A percentile compares a stretch with the other conserved stretches of the same genome.
Evolutionary conservation across 2,888 invertebrate species (phyloP).

Genomic region (Coremacera marginata): DNA sequence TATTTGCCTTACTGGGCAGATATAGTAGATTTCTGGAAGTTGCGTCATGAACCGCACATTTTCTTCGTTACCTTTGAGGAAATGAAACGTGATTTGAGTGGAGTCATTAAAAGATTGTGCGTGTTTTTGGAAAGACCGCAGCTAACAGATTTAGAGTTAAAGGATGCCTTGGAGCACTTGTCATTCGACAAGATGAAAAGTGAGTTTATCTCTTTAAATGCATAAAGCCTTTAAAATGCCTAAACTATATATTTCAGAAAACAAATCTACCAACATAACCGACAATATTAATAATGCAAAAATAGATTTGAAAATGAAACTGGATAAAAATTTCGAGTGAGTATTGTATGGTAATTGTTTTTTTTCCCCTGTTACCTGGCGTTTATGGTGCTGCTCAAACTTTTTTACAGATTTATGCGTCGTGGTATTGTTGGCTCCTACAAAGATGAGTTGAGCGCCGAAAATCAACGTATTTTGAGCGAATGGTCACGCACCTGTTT

Average conservation of each 20-base stretch:
- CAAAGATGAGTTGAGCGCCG: slow-evolving; percentile 41
- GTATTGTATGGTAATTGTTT: too few relatives aligned
- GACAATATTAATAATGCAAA: background rate
- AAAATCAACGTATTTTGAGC: slow-evolving; percentile 32
- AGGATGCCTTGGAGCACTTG: slow-evolving; percentile 43
- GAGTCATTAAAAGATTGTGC: slow-evolving; percentile 41
- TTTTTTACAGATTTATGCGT: slow-evolving; percentile 45
- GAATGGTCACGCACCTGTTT: slow-evolving; percentile 32
- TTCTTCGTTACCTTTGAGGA: slow-evolving; percentile 53
- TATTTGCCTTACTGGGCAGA: slow-evolving; percentile 49
- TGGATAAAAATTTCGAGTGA: background rate
- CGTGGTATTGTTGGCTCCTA: slow-evolving; percentile 44
- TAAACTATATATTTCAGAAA: background rate
- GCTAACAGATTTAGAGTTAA: slow-evolving; percentile 39
- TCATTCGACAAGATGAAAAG: slow-evolving; percentile 53
- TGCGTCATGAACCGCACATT: slow-evolving; percentile 48
- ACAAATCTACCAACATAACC: background rate
- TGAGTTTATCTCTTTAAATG: slow-evolving; percentile 5
- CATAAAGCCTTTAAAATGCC: background rate
- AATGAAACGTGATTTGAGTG: slow-evolving; percentile 49
- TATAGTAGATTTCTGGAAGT: slow-evolving; percentile 51
- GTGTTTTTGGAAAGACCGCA: slow-evolving; percentile 44
- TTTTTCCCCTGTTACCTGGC: too few relatives aligned
- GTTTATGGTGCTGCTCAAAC: too few relatives aligned
- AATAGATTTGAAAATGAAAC: background rate